phyloP scores from a whole-genome alignment of 2,797 vertebrate species.

The Syngnathus acus region DNA sequence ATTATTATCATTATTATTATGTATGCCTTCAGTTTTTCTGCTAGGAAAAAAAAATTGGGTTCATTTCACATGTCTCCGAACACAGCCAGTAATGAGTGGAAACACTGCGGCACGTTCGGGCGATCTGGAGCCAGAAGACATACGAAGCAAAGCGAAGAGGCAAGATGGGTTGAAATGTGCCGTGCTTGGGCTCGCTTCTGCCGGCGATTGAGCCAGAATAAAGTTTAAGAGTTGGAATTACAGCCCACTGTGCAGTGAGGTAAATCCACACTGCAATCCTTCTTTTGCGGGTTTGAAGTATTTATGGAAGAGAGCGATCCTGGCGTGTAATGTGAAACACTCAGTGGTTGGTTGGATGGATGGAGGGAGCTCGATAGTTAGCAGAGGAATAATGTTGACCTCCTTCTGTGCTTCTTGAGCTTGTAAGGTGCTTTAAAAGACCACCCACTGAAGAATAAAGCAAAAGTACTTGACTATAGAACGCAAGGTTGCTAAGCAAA shows the following conservation, averaged over 20 bases:
- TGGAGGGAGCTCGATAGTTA: neutral
- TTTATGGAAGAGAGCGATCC: slow-evolving; percentile 1
- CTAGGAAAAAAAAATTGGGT: neutral
- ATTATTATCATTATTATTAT: too few relatives aligned
- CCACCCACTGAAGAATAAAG: neutral
- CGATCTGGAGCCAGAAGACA: slow-evolving; percentile 22
- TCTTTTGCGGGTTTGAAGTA: neutral
- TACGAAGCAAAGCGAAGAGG: slow-evolving; percentile 35
- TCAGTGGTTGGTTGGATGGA: neutral
- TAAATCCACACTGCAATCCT: neutral
- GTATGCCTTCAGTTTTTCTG: too few relatives aligned
- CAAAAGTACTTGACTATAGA: too few relatives aligned
- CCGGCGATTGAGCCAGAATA: neutral
- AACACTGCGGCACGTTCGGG: slow-evolving; percentile 23
- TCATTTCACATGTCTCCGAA: neutral
- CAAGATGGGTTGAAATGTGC: slow-evolving; percentile 13
- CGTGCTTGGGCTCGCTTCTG: slow-evolving; percentile 8
- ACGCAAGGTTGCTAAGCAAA: neutral
- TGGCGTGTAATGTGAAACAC: neutral
- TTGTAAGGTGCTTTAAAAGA: neutral
- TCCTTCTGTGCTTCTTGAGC: neutral
- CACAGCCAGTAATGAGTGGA: slow-evolving; percentile 25
- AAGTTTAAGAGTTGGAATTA: neutral
- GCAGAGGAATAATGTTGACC: neutral
- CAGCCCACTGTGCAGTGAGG: neutral